Percentiles rank a stretch among this genome's conserved stretches.
These are phyloP conservation scores for Dendropsophus ebraccatus DNA, from an alignment of 2,113 vertebrate genomes.

Conservation along the genomic window DNA sequence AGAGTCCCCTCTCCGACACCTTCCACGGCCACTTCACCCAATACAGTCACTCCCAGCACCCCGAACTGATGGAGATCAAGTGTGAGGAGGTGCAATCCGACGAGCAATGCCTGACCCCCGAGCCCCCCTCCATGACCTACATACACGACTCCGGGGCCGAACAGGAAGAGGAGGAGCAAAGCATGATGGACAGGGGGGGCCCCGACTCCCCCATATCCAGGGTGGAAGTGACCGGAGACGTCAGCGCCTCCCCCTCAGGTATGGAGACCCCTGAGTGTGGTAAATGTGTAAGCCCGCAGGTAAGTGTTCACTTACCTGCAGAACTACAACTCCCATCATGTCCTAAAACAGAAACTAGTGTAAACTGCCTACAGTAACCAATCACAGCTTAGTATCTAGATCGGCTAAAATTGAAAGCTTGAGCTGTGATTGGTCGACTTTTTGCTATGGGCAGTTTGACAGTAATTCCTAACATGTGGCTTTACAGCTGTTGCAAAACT, in stretches of 20 bases:
- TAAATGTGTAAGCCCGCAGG: too few species aligned
- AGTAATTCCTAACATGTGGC: too few species aligned
- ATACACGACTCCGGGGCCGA: slow-evolving; percentile 80
- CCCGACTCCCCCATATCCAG: slow-evolving; percentile 67
- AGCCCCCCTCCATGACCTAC: slow-evolving; percentile 73
- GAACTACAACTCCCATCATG: too few species aligned
- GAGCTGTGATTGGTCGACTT: too few species aligned
- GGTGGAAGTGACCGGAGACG: slow-evolving; percentile 72
- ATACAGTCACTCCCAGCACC: slow-evolving; percentile 77
- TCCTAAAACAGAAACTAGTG: too few species aligned
- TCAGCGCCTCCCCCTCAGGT: slow-evolving; percentile 83
- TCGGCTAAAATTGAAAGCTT: too few species aligned
- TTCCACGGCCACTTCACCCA: slow-evolving; percentile 70
- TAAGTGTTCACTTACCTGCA: too few species aligned
- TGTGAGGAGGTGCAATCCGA: slow-evolving; percentile 82
- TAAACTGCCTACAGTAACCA: too few species aligned
- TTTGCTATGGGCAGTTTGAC: too few species aligned
- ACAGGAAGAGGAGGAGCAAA: slow-evolving; percentile 73
- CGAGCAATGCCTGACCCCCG: slow-evolving; percentile 74
- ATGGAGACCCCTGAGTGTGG: neutral
- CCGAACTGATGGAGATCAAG: slow-evolving; percentile 81
- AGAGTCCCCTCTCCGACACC: slow-evolving; percentile 65
- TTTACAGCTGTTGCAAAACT: too few species aligned
- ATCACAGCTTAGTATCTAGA: too few species aligned
- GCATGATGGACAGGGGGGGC: slow-evolving; percentile 68